These are phyloP conservation scores for Arrhopalites spinosus DNA, from an alignment of 2,888 invertebrate genomes.

Conservation along the genomic window DNA sequence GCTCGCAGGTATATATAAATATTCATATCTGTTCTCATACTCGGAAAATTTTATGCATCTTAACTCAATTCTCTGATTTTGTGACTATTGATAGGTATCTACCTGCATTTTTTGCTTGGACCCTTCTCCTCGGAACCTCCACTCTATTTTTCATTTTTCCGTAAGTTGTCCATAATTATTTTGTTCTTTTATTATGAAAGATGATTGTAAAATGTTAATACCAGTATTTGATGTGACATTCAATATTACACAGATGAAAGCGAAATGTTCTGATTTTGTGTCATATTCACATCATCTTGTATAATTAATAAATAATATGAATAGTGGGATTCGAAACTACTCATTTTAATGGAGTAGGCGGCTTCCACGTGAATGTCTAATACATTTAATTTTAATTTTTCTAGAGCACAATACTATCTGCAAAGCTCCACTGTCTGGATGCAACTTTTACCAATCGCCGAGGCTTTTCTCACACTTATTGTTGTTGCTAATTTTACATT, in stretches of 20 bases:
- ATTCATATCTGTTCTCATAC: background rate
- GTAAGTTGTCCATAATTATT: slow-evolving; percentile 73
- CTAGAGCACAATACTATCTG: slow-evolving; percentile 86
- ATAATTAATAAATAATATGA: background rate
- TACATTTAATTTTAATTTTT: slow-evolving; percentile 57
- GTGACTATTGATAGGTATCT: background rate
- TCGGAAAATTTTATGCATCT: background rate
- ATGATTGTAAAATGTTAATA: background rate
- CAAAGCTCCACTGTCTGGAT: slow-evolving; percentile 80
- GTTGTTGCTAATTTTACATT: slow-evolving; percentile 97
- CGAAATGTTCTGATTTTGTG: background rate
- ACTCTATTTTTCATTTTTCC: slow-evolving; percentile 95
- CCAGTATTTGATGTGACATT: background rate
- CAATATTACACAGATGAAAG: background rate
- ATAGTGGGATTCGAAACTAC: background rate
- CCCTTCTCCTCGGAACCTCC: slow-evolving; percentile 88
- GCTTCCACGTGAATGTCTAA: background rate
- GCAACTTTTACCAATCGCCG: slow-evolving; percentile 83
- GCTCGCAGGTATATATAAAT: slow-evolving; percentile 74
- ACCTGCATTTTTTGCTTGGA: slow-evolving; percentile 90
- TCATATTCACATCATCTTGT: background rate
- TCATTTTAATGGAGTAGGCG: background rate
- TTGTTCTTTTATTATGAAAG: background rate
- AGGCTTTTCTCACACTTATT: slow-evolving; percentile 94
- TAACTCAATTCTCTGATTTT: background rate